Evolutionary conservation across 2,888 invertebrate species (phyloP), one percentile per base, ranked within the genome.

Genomic region (Alloplasta piceator): DNA sequence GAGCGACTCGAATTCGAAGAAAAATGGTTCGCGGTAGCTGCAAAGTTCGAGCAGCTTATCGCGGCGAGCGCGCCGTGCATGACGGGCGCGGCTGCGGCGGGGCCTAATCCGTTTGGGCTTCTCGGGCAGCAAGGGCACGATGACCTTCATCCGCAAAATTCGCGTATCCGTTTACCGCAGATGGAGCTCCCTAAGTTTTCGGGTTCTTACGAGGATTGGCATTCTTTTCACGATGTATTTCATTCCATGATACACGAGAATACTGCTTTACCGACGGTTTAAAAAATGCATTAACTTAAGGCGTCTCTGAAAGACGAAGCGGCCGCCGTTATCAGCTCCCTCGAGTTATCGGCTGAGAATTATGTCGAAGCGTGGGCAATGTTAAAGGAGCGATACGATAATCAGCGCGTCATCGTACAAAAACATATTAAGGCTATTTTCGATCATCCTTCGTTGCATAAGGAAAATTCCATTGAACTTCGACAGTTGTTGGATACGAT

Each of bases 341-440:
- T 84, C 14, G 82, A 80, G 43, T 48, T 77, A 1, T 55, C 78
- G 5, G 66, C 26, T 3, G 55, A 39, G 0, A 84, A 82, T 76
- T 83, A 82, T 36, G 48, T 36, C 0, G 56, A 82, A 2, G 82
- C 82, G 0, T 80, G 82, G 78, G 43, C 16, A 0, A 43, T 80
- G 9, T 61, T 86, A 6, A 82, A 70, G 7, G 56, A 81, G 6
- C 48, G 85, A 6, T 87, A 84, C 14, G 83, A 86, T 16, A 87
- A 87, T 55, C 83, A 82, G 48, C 67, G 84, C 0, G 12, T 85
- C 1, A 87, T 88, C 2, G 80, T 86, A 0, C 63, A 85, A 5
- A 85, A 71, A 1, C 86, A 88, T 39, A 55, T 87, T 0, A 82
- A 74, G 12, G 74, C 78, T 4, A 77, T 87, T 26, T 77, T 86